Percentiles rank a stretch among this genome's conserved stretches.
Evolutionary conservation across 2,888 invertebrate species (phyloP).

Genomic region (Limnephilus marmoratus): DNA sequence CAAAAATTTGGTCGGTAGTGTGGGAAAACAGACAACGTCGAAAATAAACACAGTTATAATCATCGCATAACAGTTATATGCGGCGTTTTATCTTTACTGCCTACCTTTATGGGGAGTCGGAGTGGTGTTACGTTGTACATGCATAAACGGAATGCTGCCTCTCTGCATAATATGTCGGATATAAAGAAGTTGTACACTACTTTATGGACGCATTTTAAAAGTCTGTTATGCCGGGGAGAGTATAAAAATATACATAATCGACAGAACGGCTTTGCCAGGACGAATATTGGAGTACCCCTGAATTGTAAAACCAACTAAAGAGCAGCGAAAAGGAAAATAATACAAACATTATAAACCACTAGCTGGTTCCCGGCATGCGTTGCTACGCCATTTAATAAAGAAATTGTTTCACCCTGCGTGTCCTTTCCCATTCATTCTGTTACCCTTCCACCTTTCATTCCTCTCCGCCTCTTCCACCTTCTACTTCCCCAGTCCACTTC

Average conservation of each 20-base stretch:
- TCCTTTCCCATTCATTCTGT: too few relatives aligned
- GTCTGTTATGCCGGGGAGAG: not conserved
- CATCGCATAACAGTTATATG: not conserved
- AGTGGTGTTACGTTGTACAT: not conserved
- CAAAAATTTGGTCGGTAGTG: not conserved
- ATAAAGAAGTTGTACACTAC: not conserved
- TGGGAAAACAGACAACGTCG: not conserved
- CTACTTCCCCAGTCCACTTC: too few relatives aligned
- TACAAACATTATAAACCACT: too few relatives aligned
- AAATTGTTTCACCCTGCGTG: too few relatives aligned
- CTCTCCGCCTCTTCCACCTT: too few relatives aligned
- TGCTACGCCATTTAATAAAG: too few relatives aligned
- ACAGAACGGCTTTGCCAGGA: not conserved
- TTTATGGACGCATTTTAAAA: not conserved
- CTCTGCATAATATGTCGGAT: not conserved
- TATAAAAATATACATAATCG: not conserved
- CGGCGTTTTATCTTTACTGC: not conserved
- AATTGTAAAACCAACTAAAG: not conserved
- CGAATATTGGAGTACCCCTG: not conserved
- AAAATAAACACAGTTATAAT: not conserved
- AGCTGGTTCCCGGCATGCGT: too few relatives aligned
- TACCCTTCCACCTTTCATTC: too few relatives aligned
- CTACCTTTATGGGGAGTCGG: not conserved
- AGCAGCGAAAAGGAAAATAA: not conserved
- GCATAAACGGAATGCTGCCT: not conserved